These are phyloP conservation scores for Paracyclopina nana DNA, from an alignment of 1,140 invertebrate genomes.

Conservation along the genomic window DNA sequence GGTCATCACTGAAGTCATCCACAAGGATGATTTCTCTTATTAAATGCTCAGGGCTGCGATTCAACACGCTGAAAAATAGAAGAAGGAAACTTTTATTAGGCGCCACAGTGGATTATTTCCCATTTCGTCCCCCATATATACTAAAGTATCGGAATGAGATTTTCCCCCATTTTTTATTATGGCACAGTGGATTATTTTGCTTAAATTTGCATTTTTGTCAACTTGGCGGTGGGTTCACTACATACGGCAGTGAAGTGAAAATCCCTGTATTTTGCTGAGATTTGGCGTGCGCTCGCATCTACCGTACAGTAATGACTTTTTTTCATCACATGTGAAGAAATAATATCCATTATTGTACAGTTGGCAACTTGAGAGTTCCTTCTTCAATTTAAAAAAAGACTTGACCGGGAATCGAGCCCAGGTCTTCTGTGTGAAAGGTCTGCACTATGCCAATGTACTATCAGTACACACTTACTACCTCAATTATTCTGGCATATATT, in stretches of 20 bases:
- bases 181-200: background rate
- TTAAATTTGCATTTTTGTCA: background rate
- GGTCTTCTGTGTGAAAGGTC: too few species aligned
- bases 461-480: too few species aligned
- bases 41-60: conserved; percentile 76
- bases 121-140: background rate
- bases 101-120: background rate
- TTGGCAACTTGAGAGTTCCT: too few species aligned
- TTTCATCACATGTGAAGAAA: too few species aligned
- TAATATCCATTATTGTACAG: too few species aligned
- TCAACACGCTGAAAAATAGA: conserved; percentile 54
- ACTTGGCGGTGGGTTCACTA: background rate
- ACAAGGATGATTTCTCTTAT: conserved; percentile 94
- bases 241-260: background rate
- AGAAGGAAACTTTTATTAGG: conserved; percentile 11
- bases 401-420: too few species aligned
- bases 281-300: too few species aligned
- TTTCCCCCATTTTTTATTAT: background rate
- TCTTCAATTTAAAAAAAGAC: too few species aligned
- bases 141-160: background rate
- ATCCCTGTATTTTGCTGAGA: background rate
- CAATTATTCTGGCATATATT: too few species aligned
- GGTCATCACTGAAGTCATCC: conserved; percentile 85
- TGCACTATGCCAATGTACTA: too few species aligned
- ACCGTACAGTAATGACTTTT: too few species aligned